Evolutionary conservation across 92 coral and sea anemone genomes (phyloP).

Genomic region (Zoanthus sociatus): DNA sequence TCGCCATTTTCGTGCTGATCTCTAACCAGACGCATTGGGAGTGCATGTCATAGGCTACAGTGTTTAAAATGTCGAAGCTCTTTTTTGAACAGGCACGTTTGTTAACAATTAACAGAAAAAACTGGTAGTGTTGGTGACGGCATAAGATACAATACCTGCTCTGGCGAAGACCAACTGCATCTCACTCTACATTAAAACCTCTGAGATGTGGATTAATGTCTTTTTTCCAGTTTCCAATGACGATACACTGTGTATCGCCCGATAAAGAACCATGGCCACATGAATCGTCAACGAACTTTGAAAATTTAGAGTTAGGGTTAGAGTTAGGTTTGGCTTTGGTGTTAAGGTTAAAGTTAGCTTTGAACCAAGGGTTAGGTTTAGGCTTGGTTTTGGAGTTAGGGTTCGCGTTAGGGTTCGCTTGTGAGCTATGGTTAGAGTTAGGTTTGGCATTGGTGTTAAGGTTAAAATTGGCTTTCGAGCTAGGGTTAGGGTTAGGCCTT

Average conservation of each 20-base stretch:
- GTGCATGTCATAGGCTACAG: not conserved
- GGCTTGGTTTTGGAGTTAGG: too few relatives aligned
- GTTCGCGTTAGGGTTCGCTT: too few relatives aligned
- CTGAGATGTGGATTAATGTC: not conserved
- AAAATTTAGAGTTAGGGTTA: not conserved
- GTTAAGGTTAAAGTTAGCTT: too few relatives aligned
- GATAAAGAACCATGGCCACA: constrained; percentile 1
- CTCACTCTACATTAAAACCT: not conserved
- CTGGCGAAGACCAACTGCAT: not conserved
- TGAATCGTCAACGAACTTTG: not conserved
- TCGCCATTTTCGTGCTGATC: not conserved
- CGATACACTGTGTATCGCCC: not conserved
- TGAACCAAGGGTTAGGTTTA: too few relatives aligned
- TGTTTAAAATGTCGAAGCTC: not conserved
- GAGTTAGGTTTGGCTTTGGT: too few relatives aligned
- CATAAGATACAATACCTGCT: not conserved
- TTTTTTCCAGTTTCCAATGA: not conserved
- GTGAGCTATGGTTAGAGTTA: too few relatives aligned
- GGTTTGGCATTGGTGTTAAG: too few relatives aligned
- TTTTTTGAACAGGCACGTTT: not conserved
- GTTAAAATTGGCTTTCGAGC: too few relatives aligned
- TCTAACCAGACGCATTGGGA: not conserved
- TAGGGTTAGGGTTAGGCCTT: too few relatives aligned
- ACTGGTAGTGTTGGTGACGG: not conserved
- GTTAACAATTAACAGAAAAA: not conserved